Evolutionary conservation across 1,140 invertebrate species (phyloP).

Genomic region (Bombus balteatus): DNA sequence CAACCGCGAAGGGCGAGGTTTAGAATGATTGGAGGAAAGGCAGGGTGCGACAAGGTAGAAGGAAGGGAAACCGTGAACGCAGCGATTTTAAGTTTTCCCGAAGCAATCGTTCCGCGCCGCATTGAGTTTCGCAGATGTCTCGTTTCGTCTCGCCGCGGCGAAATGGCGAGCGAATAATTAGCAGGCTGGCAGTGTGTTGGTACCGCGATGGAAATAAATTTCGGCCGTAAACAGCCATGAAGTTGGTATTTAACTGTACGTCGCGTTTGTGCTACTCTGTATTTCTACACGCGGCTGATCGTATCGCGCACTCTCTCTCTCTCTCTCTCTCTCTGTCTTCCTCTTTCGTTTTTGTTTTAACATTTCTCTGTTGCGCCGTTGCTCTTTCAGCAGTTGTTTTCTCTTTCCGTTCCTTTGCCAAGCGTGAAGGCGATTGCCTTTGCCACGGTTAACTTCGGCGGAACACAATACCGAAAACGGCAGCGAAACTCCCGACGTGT

Average conservation of each 20-base stretch:
- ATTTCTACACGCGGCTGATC: neutral
- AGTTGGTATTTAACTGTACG: constrained; percentile 78
- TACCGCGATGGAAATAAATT: constrained; percentile 74
- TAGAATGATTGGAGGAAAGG: no score
- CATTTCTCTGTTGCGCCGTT: neutral
- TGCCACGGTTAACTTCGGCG: constrained; percentile 26
- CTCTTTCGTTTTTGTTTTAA: no score
- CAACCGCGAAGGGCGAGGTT: no score
- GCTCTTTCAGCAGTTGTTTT: neutral
- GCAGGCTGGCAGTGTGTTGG: constrained; percentile 58
- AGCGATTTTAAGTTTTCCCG: constrained; percentile 71
- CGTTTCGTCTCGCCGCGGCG: constrained; percentile 35
- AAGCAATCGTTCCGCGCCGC: neutral
- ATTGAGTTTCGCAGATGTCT: constrained; percentile 37
- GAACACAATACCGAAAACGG: constrained; percentile 39
- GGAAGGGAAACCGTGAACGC: constrained; percentile 70
- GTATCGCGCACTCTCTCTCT: neutral
- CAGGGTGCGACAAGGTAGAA: neutral
- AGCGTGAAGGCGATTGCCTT: neutral
- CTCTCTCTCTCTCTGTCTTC: neutral
- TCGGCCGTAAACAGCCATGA: constrained; percentile 71
- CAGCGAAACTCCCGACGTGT: constrained; percentile 34
- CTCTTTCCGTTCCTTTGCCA: constrained; percentile 19
- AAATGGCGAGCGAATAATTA: constrained; percentile 73
- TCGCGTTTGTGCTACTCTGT: constrained; percentile 47